A percentile compares a stretch with the other conserved stretches of the same genome.
Evolutionary conservation across 2,888 invertebrate species (phyloP).

Genomic region (Drosophila anceps): DNA sequence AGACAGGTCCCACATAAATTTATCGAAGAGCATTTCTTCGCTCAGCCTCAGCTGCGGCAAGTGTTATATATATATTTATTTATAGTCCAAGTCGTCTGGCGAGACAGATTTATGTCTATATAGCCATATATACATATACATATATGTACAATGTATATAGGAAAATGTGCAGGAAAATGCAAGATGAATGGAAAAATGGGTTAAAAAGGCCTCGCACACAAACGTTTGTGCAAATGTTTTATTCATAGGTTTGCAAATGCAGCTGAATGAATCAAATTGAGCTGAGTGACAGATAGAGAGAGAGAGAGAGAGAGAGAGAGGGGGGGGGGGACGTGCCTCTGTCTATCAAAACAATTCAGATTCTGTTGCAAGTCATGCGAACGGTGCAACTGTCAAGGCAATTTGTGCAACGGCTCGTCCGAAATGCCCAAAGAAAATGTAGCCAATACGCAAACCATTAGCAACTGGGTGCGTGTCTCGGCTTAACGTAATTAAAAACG

Average conservation of each 20-base stretch:
- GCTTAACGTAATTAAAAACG: conserved; percentile 44
- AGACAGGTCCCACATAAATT: conserved; percentile 62
- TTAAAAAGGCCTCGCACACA: conserved; percentile 48
- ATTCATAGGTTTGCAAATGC: conserved; percentile 46
- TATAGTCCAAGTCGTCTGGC: conserved; percentile 62
- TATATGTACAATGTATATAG: conserved; percentile 12
- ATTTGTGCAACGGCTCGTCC: conserved; percentile 49
- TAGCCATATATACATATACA: neutral
- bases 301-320: neutral
- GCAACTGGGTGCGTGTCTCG: conserved; percentile 43
- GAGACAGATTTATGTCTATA: conserved; percentile 49
- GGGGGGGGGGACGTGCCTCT: neutral
- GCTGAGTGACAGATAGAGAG: neutral
- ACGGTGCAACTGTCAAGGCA: conserved; percentile 55
- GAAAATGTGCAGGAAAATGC: conserved; percentile 46
- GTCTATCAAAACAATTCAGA: conserved; percentile 50
- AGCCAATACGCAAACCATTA: conserved; percentile 5
- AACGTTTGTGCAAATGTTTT: conserved; percentile 56
- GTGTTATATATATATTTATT: conserved; percentile 69
- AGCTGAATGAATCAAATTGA: conserved; percentile 55
- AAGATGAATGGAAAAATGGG: conserved; percentile 77
- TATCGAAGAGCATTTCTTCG: conserved; percentile 38
- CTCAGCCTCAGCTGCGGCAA: conserved; percentile 41
- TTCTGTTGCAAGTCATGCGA: conserved; percentile 38
- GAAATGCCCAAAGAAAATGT: conserved; percentile 35